Percentiles rank a stretch among this genome's conserved stretches.
phyloP scores from a whole-genome alignment of 2,113 vertebrate species.

The Ginglymostoma cirratum region DNA sequence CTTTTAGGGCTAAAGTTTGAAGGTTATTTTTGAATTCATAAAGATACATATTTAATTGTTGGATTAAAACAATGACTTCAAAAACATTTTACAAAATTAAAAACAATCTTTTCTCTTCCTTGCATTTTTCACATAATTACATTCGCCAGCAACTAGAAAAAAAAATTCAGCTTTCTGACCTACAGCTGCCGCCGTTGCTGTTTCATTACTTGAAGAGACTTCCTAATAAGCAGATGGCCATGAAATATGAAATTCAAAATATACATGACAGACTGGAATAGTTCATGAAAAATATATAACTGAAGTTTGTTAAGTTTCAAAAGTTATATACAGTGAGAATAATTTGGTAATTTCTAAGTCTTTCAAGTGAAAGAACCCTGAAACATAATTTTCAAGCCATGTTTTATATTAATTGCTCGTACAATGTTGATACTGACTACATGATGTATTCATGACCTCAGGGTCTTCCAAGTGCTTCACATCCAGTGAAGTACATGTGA shows the following conservation, averaged over 20 bases:
- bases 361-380: not conserved
- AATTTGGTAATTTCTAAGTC: not conserved
- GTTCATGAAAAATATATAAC: constrained; percentile 14
- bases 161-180: not conserved
- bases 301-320: not conserved
- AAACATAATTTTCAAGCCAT: not conserved
- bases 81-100: not conserved
- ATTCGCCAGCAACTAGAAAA: not conserved
- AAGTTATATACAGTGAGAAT: not conserved
- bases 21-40: not conserved
- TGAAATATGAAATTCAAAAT: not conserved
- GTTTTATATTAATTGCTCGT: not conserved
- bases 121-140: not conserved
- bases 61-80: not conserved
- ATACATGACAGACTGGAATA: not conserved
- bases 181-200: not conserved
- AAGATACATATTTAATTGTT: not conserved
- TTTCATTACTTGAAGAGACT: not conserved
- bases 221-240: not conserved
- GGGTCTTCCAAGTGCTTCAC: not conserved
- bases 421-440: not conserved
- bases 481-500: not conserved
- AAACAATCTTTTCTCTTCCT: not conserved
- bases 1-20: not conserved
- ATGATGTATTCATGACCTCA: not conserved